Evolutionary conservation across 2,888 invertebrate genomes (phyloP), one percentile per base, ranked within the genome.

Genomic region (Spisula subtruncata): DNA sequence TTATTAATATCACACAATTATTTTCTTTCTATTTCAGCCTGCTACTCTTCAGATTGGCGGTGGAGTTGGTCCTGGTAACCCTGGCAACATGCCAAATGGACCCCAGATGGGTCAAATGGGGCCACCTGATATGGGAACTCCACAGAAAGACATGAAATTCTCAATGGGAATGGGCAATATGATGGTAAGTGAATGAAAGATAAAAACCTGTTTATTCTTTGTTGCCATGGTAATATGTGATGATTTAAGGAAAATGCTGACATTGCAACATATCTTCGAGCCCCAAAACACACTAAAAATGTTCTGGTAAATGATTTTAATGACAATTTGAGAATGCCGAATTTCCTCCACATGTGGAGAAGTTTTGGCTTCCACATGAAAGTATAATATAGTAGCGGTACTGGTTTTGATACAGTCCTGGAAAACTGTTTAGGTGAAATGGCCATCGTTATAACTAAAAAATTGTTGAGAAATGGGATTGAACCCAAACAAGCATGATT

Each of bases 121-220:
- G 18, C 90, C 93, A n/a, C 93, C 92, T 66, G 92, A 92, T 20
- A 94, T 94, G 94, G 92, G 92, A 20, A 94, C 94, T 12, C 94
- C 94, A 18, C 91, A 92, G 66, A 94, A 94, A 83, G 93, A 93
- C 87, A 87, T 92, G 83, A 93, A 93, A 86, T 93, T 88, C 81
- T 29, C 83, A 2, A 90, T 91, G 91, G 90, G 91, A 48, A 92
- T 92, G 91, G 87, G 91, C 10, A 89, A 83, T 79, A 89, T 92
- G 90, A 92, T 92, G 92, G 92, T 92, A 85, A 81, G 91, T 85
- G 1, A 0, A 66, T 66, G 60, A 66, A 10, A 66, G 10, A 41
- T n/a, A n/a, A 4, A 10, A 66, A 12, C 25, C 10, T 25, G 25
- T 2, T 41, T 25, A 25, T 25, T 60, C n/a, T 25, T 25, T n/a